phyloP scores from a whole-genome alignment of 2,888 invertebrate genomes.

The Nomada ruficornis region DNA sequence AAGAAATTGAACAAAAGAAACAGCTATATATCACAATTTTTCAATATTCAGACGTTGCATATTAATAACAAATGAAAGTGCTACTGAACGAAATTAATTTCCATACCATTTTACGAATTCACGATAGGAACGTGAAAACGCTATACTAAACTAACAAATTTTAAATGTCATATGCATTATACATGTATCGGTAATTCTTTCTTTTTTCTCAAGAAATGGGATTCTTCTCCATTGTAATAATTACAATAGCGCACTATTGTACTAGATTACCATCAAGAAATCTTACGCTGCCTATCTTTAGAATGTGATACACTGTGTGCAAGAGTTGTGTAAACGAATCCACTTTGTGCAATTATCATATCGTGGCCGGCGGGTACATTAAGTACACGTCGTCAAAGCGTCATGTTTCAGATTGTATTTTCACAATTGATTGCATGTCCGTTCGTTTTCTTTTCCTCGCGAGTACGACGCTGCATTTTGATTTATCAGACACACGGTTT shows the following conservation, averaged over 20 bases:
- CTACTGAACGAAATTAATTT: too few relatives aligned
- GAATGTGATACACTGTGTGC: neutral
- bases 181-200: too few relatives aligned
- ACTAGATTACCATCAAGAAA: neutral
- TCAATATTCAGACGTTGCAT: too few relatives aligned
- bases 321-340: conserved; percentile 18
- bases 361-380: neutral
- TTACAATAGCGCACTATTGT: neutral
- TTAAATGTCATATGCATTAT: too few relatives aligned
- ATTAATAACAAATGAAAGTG: too few relatives aligned
- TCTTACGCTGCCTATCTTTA: neutral
- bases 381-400: conserved; percentile 9
- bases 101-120: too few relatives aligned
- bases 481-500: neutral
- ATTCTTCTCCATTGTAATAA: neutral
- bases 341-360: conserved; percentile 27
- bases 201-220: neutral
- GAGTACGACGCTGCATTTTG: neutral
- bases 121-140: too few relatives aligned
- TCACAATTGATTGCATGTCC: conserved; percentile 28
- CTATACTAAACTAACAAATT: too few relatives aligned
- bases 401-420: conserved; percentile 25
- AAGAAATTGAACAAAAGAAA: too few relatives aligned
- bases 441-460: neutral
- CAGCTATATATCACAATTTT: too few relatives aligned